Conservation (phyloP, 2,888 invertebrate genomes). For the Oeneis ivallda region DNA sequence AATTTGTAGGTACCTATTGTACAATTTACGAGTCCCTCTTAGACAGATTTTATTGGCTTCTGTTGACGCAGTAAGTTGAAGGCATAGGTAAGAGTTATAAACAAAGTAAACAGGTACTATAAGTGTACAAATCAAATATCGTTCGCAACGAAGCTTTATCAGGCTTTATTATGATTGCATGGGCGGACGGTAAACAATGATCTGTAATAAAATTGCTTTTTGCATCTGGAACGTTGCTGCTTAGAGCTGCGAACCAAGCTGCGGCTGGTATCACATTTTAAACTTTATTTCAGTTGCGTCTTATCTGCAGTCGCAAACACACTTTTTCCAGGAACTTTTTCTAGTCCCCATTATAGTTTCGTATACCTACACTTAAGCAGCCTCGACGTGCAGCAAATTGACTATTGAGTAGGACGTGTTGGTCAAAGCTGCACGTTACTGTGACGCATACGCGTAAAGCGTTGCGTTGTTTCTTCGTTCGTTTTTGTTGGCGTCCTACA, state of each 20-base stretch:
- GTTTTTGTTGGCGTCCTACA: too few species aligned
- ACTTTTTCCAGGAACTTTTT: too few species aligned
- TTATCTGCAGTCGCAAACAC: background rate
- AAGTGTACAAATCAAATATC: constrained; percentile 26
- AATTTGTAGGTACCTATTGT: too few species aligned
- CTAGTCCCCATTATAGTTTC: too few species aligned
- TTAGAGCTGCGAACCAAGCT: constrained; percentile 19
- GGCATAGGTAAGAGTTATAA: background rate
- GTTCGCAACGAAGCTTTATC: constrained; percentile 26
- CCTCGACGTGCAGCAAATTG: too few species aligned
- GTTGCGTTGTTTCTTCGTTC: too few species aligned
- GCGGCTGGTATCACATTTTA: constrained; percentile 21
- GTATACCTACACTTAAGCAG: too few species aligned
- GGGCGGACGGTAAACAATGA: constrained; percentile 32
- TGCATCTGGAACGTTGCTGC: constrained; percentile 34
- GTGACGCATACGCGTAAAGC: too few species aligned
- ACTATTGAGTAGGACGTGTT: too few species aligned
- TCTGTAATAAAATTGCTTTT: constrained; percentile 37
- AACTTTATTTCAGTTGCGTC: background rate
- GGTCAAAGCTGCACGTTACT: too few species aligned
- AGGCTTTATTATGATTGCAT: constrained; percentile 35
- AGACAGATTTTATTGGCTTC: background rate
- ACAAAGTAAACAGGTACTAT: constrained; percentile 3
- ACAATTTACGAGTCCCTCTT: background rate
- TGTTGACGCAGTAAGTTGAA: background rate